Percentiles rank a stretch among this genome's conserved stretches.
Conservation (phyloP, 2,113 vertebrate genomes). For the Tragelaphus buxtoni region DNA sequence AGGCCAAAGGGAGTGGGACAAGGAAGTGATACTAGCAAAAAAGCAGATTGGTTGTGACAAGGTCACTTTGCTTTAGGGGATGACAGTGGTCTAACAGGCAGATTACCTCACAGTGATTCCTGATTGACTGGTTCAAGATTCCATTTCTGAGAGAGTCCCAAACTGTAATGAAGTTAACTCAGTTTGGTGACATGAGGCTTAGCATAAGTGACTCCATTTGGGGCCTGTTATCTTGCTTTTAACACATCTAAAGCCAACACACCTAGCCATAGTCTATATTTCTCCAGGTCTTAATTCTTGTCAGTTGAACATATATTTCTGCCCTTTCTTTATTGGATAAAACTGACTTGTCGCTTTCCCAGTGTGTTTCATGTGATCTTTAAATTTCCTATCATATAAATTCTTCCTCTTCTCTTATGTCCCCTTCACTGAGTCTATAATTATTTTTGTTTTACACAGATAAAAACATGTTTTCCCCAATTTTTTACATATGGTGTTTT, state of each 20-base stretch:
- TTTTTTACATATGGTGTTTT: slow-evolving; percentile 81
- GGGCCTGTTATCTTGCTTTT: background rate
- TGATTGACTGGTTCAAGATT: background rate
- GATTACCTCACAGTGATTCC: background rate
- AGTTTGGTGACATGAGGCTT: background rate
- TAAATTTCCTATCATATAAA: background rate
- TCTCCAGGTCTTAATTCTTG: slow-evolving; percentile 53
- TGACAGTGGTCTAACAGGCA: background rate
- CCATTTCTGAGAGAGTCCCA: background rate
- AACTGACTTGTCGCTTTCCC: background rate
- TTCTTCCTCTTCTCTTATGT: slow-evolving; percentile 49
- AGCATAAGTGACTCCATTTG: background rate
- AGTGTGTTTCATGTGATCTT: background rate
- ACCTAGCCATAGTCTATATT: slow-evolving; percentile 42
- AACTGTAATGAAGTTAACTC: background rate
- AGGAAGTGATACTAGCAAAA: background rate
- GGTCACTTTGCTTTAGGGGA: background rate
- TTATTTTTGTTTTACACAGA: slow-evolving; percentile 79
- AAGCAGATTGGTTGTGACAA: background rate
- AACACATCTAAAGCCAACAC: slow-evolving; percentile 56
- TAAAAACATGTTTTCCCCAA: slow-evolving; percentile 53
- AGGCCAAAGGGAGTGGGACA: background rate
- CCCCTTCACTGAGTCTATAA: slow-evolving; percentile 63
- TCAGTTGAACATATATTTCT: background rate
- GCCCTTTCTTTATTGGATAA: background rate